Evolutionary conservation across 2,113 vertebrate genomes (phyloP).

Genomic region (Tragulus kanchil): DNA sequence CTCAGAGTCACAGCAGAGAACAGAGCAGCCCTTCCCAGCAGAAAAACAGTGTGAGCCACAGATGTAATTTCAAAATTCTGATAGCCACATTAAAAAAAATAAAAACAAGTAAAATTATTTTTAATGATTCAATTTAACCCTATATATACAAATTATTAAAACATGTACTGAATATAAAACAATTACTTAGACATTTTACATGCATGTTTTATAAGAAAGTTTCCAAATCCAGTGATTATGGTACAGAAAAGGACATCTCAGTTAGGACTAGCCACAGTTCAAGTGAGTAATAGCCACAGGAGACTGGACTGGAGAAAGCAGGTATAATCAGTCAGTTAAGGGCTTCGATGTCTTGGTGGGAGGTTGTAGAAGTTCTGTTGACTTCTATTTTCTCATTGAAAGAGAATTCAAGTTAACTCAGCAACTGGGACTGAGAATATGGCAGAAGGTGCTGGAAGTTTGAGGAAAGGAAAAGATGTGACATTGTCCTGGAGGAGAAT

Average conservation of each 20-base stretch:
- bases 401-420: not conserved
- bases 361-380: not conserved
- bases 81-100: not conserved
- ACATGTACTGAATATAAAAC: not conserved
- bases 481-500: not conserved
- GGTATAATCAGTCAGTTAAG: not conserved
- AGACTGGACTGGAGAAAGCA: not conserved
- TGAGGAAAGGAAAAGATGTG: not conserved
- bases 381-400: not conserved
- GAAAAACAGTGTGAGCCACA: not conserved
- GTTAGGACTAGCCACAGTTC: not conserved
- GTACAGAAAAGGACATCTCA: not conserved
- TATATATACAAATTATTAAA: not conserved
- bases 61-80: not conserved
- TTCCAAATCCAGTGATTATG: not conserved
- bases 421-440: not conserved
- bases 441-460: not conserved
- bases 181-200: not conserved
- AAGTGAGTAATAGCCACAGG: not conserved
- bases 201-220: not conserved
- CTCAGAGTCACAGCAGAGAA: not conserved
- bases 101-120: not conserved
- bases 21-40: fast-evolving
- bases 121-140: conserved; percentile 9
- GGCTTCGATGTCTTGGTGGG: not conserved